These are phyloP conservation scores for Oncopeltus fasciatus DNA, from an alignment of 1,140 invertebrate species.

Conservation along the genomic window DNA sequence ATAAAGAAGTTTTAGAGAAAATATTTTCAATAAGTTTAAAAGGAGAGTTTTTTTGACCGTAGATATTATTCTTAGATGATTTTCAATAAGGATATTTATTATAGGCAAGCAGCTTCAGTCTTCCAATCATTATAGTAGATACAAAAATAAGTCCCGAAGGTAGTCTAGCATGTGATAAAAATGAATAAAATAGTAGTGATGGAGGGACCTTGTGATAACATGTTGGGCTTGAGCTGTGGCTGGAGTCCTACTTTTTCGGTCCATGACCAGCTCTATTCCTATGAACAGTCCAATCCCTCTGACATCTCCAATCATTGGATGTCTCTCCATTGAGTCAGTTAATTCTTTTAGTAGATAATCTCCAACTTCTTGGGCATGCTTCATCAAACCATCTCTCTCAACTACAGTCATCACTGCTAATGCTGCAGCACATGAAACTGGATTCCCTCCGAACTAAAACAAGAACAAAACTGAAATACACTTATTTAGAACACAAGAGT, in stretches of 20 bases:
- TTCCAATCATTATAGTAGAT: too few relatives aligned
- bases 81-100: too few relatives aligned
- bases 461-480: too few relatives aligned
- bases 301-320: conserved; percentile 71
- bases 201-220: conserved; percentile 49
- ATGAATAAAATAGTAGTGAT: too few relatives aligned
- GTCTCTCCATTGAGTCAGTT: conserved; percentile 51
- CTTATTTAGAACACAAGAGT: too few relatives aligned
- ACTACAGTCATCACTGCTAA: conserved; percentile 90
- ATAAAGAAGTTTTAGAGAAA: too few relatives aligned
- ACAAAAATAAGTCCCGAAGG: neutral
- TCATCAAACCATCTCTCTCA: conserved; percentile 68
- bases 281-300: conserved; percentile 83
- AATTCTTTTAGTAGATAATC: conserved; percentile 58
- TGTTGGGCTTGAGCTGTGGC: conserved; percentile 69
- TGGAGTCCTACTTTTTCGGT: conserved; percentile 57
- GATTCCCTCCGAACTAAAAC: conserved; percentile 88
- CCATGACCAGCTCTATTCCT: conserved; percentile 83
- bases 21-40: too few relatives aligned
- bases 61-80: too few relatives aligned
- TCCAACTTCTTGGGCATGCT: conserved; percentile 70
- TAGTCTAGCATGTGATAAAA: neutral
- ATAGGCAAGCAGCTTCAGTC: too few relatives aligned
- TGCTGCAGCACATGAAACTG: conserved; percentile 90
- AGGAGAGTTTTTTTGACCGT: too few relatives aligned